Evolutionary conservation across 1,140 invertebrate genomes (phyloP).

Genomic region (Bombus turneri): DNA sequence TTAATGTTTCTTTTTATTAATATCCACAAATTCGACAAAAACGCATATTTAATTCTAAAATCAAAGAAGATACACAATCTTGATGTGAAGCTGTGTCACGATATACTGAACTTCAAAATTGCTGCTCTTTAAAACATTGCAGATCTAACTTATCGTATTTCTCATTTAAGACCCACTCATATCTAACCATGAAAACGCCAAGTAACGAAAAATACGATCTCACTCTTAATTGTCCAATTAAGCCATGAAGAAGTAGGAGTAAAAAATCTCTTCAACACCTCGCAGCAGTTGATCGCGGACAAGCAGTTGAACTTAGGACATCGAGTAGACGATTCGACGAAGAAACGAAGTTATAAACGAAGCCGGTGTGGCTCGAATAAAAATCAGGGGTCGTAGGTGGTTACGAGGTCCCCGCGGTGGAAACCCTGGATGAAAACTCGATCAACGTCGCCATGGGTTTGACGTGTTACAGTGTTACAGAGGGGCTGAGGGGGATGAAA

Average conservation of each 20-base stretch:
- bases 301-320: neutral
- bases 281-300: neutral
- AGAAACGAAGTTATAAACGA: slow-evolving; percentile 72
- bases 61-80: no score
- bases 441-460: slow-evolving; percentile 62
- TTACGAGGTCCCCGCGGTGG: slow-evolving; percentile 11
- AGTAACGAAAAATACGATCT: neutral
- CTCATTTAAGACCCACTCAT: no score
- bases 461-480: neutral
- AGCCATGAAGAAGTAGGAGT: no score
- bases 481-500: slow-evolving; percentile 8
- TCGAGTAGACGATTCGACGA: slow-evolving; percentile 43
- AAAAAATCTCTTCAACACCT: neutral
- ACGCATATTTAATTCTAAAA: no score
- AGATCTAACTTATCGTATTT: no score
- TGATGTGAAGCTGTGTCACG: no score
- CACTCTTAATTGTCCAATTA: neutral
- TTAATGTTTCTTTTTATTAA: no score
- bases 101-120: no score
- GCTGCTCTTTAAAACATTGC: no score
- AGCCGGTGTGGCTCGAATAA: slow-evolving; percentile 69
- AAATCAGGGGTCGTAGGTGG: slow-evolving; percentile 60
- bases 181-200: no score
- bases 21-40: no score
- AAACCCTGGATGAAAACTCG: slow-evolving; percentile 70